These are phyloP conservation scores for Patiria miniata DNA, from an alignment of 35 echinoderm and acorn worm species.

Conservation along the genomic window DNA sequence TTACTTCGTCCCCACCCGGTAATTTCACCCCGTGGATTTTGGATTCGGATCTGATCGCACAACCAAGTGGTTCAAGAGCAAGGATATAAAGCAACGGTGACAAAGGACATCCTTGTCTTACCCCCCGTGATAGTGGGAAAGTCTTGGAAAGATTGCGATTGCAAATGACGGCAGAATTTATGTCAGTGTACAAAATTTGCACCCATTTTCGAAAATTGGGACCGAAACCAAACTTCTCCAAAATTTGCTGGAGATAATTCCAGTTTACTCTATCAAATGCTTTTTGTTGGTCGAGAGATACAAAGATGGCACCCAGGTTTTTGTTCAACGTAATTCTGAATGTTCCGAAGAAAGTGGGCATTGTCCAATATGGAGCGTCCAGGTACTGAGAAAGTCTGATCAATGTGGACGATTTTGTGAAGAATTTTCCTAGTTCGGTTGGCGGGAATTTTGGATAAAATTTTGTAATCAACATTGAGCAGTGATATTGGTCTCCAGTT, in stretches of 20 bases:
- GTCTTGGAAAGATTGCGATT: constrained; percentile 30
- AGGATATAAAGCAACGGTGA: constrained; percentile 46
- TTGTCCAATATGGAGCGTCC: constrained; percentile 62
- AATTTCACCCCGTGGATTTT: constrained; percentile 20
- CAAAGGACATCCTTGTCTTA: constrained; percentile 58
- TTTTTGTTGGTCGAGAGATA: too few species aligned
- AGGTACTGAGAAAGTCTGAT: constrained; percentile 66
- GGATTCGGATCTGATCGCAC: not conserved
- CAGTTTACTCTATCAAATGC: too few species aligned
- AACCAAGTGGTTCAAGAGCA: constrained; percentile 28
- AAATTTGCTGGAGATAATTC: constrained; percentile 49
- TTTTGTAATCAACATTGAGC: not conserved
- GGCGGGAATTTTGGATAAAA: not conserved
- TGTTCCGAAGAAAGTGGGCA: constrained; percentile 40
- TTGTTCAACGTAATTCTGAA: constrained; percentile 24
- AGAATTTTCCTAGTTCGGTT: not conserved
- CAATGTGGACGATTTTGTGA: constrained; percentile 32
- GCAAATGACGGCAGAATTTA: not conserved
- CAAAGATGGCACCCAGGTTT: constrained; percentile 3
- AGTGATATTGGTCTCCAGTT: not conserved
- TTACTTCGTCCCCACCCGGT: not conserved
- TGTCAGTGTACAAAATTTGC: constrained; percentile 18
- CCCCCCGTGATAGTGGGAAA: constrained; percentile 28
- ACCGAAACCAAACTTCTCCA: constrained; percentile 57
- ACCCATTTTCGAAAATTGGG: constrained; percentile 46